Evolutionary conservation across 2,797 vertebrate genomes (phyloP), one percentile per base, ranked within the genome.

Genomic region (Poeciliopsis presidionis): DNA sequence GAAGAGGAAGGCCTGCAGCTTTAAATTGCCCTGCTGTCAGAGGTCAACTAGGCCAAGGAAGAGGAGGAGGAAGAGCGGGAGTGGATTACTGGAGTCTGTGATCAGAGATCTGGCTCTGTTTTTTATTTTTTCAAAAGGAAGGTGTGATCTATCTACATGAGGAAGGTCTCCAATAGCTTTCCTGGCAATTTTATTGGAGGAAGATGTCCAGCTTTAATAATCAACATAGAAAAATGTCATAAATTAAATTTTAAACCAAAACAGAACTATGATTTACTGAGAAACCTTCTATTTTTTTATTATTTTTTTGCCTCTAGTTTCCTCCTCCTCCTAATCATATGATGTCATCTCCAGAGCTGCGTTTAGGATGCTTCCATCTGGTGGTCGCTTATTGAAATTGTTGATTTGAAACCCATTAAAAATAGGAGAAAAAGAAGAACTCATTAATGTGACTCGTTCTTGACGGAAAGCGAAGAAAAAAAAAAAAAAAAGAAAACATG

Each of bases 301-400:
- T 13, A 14, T 22, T 30, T 33, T 36, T 63, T 14, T 67, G 28
- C 47, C 39, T 78, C n/a, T 13, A 41, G 39, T 30, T 74, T 30
- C 55, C 45, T 63, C 57, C 72, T 51, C 74, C 78, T 86, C 75
- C 82, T 80, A 74, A 85, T 86, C 81, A 67, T 84, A 87, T 92
- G 90, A 93, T 73, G 79, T 92, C 84, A 92, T 87, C 83, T 59
- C 81, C 53, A 85, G 86, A 36, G 81, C 84, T 82, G 74, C 79
- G 77, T 90, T 94, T 92, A 77, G 51, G 80, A 93, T 94, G 91
- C 93, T 92, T 83, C 93, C 94, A 93, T 93, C 95, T 95, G 93
- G 93, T 93, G 94, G 93, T 75, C 81, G 77, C 47, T 78, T 46
- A 36, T 47, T 4, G 82, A 82, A 73, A 92, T 81, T 88, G 86